A percentile compares a stretch with the other conserved stretches of the same genome.
Evolutionary conservation across 1,140 invertebrate species (phyloP).

Genomic region (Aradophagus sp.): DNA sequence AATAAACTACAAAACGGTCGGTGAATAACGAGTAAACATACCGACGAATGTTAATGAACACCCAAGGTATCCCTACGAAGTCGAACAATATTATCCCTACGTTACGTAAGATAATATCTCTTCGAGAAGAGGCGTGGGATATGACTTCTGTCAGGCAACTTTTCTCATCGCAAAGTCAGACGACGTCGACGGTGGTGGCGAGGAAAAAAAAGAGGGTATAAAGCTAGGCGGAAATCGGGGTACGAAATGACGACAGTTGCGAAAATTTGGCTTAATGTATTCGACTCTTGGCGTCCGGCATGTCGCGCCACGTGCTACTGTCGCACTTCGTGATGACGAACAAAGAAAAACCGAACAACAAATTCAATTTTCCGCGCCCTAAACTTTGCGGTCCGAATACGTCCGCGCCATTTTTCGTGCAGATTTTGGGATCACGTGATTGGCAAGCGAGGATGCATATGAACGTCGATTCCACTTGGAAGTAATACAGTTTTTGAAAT

Average conservation of each 20-base stretch:
- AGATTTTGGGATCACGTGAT: too few species aligned
- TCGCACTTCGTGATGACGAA: slow-evolving; percentile 28
- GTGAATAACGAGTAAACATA: too few species aligned
- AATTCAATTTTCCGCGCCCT: slow-evolving; percentile 22
- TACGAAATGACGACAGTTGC: slow-evolving; percentile 36
- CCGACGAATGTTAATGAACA: too few species aligned
- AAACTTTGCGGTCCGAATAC: slow-evolving; percentile 11
- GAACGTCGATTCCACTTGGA: too few species aligned
- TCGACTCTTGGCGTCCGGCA: slow-evolving; percentile 49
- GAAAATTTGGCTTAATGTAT: slow-evolving; percentile 63
- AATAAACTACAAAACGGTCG: too few species aligned
- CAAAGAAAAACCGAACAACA: slow-evolving; percentile 35
- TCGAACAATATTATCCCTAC: not conserved
- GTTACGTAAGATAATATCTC: slow-evolving; percentile 7
- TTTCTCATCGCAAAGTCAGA: slow-evolving; percentile 41
- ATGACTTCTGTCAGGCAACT: slow-evolving; percentile 35
- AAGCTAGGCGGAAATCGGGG: slow-evolving; percentile 18
- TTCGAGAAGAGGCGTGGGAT: not conserved
- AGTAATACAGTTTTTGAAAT: too few species aligned
- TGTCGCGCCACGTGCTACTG: slow-evolving; percentile 66
- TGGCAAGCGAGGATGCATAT: too few species aligned
- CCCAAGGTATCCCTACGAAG: too few species aligned
- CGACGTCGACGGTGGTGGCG: not conserved
- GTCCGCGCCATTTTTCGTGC: not conserved
- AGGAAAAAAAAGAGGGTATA: slow-evolving; percentile 11